A percentile compares a stretch with the other conserved stretches of the same genome.
Conservation (phyloP, 2,113 vertebrate species). For the rat (Rattus norvegicus) region DNA sequence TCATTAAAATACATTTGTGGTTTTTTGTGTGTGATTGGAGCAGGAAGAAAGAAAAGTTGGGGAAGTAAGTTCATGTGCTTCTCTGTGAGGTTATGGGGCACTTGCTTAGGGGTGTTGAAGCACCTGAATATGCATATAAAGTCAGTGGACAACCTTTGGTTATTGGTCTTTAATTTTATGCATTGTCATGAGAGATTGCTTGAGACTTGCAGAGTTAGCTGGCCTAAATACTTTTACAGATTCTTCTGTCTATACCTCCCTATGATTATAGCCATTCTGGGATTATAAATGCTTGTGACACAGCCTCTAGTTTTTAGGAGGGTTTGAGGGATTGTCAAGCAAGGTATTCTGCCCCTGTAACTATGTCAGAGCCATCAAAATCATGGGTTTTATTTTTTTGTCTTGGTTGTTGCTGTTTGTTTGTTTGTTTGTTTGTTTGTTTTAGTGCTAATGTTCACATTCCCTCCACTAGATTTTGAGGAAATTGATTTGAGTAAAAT, state of each 20-base stretch:
- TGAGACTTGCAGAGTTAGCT: not conserved
- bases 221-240: not conserved
- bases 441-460: not conserved
- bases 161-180: not conserved
- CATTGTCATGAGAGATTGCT: not conserved
- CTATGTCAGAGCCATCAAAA: not conserved
- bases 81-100: accelerated
- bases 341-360: not conserved
- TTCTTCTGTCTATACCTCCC: not conserved
- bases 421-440: too few species aligned
- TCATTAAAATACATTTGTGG: not conserved
- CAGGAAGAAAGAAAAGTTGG: too few species aligned
- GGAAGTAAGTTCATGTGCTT: not conserved
- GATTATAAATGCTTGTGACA: not conserved
- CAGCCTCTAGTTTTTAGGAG: not conserved
- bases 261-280: too few species aligned
- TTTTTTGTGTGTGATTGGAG: not conserved
- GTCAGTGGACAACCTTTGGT: not conserved
- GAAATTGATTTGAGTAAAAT: not conserved
- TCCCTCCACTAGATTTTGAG: not conserved
- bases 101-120: not conserved
- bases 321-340: accelerated
- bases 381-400: too few species aligned
- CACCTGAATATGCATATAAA: not conserved
- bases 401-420: not conserved